These are phyloP conservation scores for Galemys pyrenaicus DNA, from an alignment of 2,113 vertebrate species.

Conservation along the genomic window DNA sequence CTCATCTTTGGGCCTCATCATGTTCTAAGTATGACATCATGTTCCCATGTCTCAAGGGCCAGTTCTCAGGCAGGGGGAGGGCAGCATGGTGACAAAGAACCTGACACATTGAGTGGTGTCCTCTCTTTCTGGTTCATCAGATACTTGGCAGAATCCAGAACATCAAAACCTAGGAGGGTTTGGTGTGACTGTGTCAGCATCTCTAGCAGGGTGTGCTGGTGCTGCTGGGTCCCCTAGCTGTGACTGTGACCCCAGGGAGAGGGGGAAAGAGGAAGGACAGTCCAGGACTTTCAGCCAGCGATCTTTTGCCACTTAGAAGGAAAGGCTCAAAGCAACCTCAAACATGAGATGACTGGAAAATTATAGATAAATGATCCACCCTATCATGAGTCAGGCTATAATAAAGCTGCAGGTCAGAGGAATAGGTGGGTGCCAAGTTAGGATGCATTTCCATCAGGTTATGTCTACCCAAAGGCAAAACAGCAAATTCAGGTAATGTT, in stretches of 20 bases:
- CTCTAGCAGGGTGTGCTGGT: background rate
- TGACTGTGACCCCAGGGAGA: background rate
- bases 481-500: background rate
- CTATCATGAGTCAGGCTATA: background rate
- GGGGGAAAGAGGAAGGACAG: background rate
- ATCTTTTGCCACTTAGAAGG: background rate
- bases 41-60: background rate
- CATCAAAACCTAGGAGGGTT: background rate
- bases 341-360: background rate
- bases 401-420: background rate
- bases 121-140: background rate
- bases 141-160: conserved; percentile 5
- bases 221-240: background rate
- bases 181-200: background rate
- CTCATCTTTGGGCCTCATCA: background rate
- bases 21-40: background rate
- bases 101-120: background rate
- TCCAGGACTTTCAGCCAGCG: rapidly evolving
- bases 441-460: background rate
- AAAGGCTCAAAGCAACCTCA: background rate
- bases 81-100: background rate
- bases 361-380: background rate
- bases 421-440: background rate
- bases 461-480: background rate
- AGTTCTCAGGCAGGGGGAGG: background rate